Conservation (phyloP, 1,140 invertebrate genomes). For the Andricus grossulariae region DNA sequence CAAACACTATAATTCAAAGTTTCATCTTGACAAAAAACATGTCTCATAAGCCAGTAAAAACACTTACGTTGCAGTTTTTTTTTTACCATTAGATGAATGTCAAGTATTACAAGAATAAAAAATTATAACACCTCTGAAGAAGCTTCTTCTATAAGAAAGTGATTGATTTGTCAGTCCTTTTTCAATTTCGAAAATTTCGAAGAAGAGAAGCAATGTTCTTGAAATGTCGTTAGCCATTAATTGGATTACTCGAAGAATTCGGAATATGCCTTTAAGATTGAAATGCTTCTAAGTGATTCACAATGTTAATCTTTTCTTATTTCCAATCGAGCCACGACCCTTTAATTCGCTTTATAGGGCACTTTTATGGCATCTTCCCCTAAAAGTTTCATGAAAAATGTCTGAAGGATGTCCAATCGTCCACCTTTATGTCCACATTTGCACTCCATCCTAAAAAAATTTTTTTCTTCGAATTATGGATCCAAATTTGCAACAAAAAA, state of each 20-base stretch:
- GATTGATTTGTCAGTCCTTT: too few species aligned
- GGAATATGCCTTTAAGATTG: not conserved
- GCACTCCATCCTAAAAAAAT: not conserved
- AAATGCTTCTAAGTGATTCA: constrained; percentile 1
- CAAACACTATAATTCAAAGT: too few species aligned
- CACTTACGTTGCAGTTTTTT: too few species aligned
- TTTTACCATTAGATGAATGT: too few species aligned
- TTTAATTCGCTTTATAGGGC: not conserved
- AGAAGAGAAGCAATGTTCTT: not conserved
- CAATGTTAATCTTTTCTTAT: constrained; percentile 12
- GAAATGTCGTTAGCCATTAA: not conserved
- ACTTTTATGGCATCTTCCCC: constrained; percentile 10
- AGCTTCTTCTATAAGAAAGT: too few species aligned
- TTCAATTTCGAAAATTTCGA: too few species aligned
- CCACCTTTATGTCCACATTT: not conserved
- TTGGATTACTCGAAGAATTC: not conserved
- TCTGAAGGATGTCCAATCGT: constrained; percentile 34
- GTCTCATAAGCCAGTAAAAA: too few species aligned
- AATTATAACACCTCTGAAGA: too few species aligned
- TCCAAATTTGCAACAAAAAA: too few species aligned
- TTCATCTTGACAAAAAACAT: too few species aligned
- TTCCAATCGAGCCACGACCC: constrained; percentile 27
- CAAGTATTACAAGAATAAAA: too few species aligned
- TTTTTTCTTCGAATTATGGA: not conserved
- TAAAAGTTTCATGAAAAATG: not conserved